phyloP scores from a whole-genome alignment of 2,888 invertebrate species.

The Diplazon laetatorius region DNA sequence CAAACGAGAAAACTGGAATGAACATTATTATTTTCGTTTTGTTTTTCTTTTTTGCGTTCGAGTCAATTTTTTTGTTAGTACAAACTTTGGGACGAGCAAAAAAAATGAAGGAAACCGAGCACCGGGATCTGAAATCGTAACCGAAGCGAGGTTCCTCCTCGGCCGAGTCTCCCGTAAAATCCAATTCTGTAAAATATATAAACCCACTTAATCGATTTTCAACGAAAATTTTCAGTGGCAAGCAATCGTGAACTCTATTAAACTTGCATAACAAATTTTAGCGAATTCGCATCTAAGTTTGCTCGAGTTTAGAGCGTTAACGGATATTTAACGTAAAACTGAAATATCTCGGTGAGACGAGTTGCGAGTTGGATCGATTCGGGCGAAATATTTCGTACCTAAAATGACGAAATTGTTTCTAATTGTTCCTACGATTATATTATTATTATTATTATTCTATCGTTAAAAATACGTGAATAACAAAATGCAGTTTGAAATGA shows the following conservation, averaged over 20 bases:
- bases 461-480: no score
- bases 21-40: background rate
- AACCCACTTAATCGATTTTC: constrained; percentile 24
- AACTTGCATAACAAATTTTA: constrained; percentile 29
- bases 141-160: background rate
- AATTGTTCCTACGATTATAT: no score
- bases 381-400: no score
- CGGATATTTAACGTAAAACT: constrained; percentile 25
- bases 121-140: background rate
- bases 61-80: no score
- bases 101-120: no score
- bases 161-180: constrained; percentile 16
- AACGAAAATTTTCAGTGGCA: constrained; percentile 22
- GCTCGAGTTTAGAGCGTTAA: constrained; percentile 12
- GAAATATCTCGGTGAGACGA: background rate
- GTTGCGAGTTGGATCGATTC: no score
- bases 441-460: no score
- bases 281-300: constrained; percentile 26
- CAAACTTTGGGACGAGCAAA: no score
- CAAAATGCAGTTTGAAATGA: background rate
- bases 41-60: background rate
- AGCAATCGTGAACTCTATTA: constrained; percentile 33
- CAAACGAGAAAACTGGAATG: background rate
- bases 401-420: no score
- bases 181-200: constrained; percentile 28